Conservation (phyloP, 2,888 invertebrate genomes). For the Holacanthella duospinosa region DNA sequence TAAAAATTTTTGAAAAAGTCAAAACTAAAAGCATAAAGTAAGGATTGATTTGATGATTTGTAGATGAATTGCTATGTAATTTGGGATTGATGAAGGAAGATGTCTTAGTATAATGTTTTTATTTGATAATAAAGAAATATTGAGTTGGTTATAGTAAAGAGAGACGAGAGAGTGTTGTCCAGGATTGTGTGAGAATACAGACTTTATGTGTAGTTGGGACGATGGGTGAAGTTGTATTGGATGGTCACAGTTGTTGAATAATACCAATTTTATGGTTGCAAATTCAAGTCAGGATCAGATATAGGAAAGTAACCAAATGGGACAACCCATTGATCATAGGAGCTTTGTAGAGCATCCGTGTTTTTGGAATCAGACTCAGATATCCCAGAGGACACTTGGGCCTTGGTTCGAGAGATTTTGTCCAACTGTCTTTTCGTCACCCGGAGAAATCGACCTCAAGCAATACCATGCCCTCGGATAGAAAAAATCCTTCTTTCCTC, state of each 20-base stretch:
- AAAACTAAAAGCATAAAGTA: too few relatives aligned
- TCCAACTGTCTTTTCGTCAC: conserved; percentile 8
- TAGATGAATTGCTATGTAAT: too few relatives aligned
- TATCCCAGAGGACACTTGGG: conserved; percentile 37
- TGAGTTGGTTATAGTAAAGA: conserved; percentile 8
- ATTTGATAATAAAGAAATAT: neutral
- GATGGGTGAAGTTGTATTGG: conserved; percentile 34
- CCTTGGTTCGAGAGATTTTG: conserved; percentile 2
- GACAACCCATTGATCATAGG: conserved; percentile 38
- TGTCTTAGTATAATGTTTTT: neutral
- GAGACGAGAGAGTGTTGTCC: conserved; percentile 21
- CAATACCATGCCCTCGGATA: neutral
- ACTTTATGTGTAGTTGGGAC: conserved; percentile 38
- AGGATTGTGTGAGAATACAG: conserved; percentile 38
- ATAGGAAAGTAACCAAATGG: conserved; percentile 38
- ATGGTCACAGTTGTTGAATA: conserved; percentile 39
- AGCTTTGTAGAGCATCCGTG: conserved; percentile 29
- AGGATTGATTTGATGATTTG: too few relatives aligned
- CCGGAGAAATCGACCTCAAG: conserved; percentile 1
- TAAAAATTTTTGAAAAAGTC: too few relatives aligned
- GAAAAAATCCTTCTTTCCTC: neutral
- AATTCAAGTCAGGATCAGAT: conserved; percentile 38
- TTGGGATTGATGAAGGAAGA: neutral
- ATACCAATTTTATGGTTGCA: conserved; percentile 39
- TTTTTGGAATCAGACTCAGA: conserved; percentile 20